phyloP scores from a whole-genome alignment of 2,888 invertebrate genomes.

The Hetaerina titia region DNA sequence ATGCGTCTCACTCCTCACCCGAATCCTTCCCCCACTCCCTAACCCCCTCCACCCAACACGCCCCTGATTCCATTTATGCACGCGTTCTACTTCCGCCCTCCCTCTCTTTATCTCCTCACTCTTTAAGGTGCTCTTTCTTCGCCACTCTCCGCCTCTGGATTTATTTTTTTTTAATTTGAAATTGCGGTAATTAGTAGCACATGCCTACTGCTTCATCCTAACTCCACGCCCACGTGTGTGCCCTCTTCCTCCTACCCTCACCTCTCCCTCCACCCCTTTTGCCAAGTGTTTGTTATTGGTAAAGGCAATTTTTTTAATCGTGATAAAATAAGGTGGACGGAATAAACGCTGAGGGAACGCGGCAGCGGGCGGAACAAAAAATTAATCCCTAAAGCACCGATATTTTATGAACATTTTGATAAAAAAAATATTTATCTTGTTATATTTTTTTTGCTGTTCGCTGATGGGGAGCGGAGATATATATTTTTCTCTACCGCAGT shows the following conservation, averaged over 20 bases:
- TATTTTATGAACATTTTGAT: neutral
- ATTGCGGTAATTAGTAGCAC: slow-evolving; percentile 66
- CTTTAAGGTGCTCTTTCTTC: neutral
- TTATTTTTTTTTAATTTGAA: neutral
- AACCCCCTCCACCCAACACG: neutral
- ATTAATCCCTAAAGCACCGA: neutral
- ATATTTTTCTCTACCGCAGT: neutral
- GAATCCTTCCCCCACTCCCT: neutral
- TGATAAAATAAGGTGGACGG: neutral
- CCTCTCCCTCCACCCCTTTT: neutral
- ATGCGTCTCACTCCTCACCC: slow-evolving; percentile 6
- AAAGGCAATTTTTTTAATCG: neutral
- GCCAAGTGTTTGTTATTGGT: slow-evolving; percentile 48
- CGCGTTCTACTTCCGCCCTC: neutral
- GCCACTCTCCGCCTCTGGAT: neutral
- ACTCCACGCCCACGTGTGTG: neutral
- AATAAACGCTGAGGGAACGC: neutral
- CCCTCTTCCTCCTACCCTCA: neutral
- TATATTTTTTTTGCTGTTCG: neutral
- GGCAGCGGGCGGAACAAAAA: neutral
- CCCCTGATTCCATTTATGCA: neutral
- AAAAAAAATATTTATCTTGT: neutral
- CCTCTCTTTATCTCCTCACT: neutral
- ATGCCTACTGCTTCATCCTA: slow-evolving; percentile 16
- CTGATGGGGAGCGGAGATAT: neutral